These are phyloP conservation scores for Trachelus stipa DNA, from an alignment of 2,888 invertebrate species.

Conservation along the genomic window DNA sequence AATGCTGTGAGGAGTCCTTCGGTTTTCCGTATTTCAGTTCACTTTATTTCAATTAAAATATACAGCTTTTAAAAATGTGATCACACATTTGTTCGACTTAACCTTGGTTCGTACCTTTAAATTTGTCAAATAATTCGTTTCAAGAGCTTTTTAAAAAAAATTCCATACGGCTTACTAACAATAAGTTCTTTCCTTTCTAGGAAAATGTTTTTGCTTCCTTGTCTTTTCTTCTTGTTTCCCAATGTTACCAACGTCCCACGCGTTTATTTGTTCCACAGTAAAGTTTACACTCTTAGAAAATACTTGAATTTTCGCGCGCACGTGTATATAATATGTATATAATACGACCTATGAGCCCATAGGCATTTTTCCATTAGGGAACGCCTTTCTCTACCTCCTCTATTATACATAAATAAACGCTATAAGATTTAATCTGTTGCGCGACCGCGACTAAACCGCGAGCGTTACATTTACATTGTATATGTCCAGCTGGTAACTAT, in stretches of 20 bases:
- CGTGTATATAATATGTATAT: slow-evolving; percentile 16
- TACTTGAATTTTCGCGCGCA: slow-evolving; percentile 34
- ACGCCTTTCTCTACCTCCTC: slow-evolving; percentile 13
- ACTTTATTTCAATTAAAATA: slow-evolving; percentile 63
- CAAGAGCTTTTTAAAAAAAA: not conserved
- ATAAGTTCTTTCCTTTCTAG: slow-evolving; percentile 3
- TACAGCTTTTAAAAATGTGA: slow-evolving; percentile 58
- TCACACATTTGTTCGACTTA: slow-evolving; percentile 58
- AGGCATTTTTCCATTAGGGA: slow-evolving; percentile 3
- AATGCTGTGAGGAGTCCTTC: not conserved
- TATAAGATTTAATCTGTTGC: slow-evolving; percentile 33
- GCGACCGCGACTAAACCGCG: slow-evolving; percentile 27
- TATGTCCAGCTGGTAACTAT: slow-evolving; percentile 45
- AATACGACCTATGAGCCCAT: not conserved
- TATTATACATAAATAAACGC: slow-evolving; percentile 46
- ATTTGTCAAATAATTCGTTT: not conserved
- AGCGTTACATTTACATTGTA: slow-evolving; percentile 36
- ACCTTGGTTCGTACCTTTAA: slow-evolving; percentile 10
- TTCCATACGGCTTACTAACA: not conserved
- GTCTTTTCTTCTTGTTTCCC: slow-evolving; percentile 20
- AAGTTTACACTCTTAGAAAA: slow-evolving; percentile 44
- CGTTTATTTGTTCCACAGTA: slow-evolving; percentile 24
- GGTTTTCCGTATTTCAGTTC: slow-evolving; percentile 29
- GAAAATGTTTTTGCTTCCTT: slow-evolving; percentile 16
- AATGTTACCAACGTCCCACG: slow-evolving; percentile 34